Evolutionary conservation across 2,113 vertebrate species (phyloP), one percentile per base, ranked within the genome.

Genomic region (Xenopus borealis): DNA sequence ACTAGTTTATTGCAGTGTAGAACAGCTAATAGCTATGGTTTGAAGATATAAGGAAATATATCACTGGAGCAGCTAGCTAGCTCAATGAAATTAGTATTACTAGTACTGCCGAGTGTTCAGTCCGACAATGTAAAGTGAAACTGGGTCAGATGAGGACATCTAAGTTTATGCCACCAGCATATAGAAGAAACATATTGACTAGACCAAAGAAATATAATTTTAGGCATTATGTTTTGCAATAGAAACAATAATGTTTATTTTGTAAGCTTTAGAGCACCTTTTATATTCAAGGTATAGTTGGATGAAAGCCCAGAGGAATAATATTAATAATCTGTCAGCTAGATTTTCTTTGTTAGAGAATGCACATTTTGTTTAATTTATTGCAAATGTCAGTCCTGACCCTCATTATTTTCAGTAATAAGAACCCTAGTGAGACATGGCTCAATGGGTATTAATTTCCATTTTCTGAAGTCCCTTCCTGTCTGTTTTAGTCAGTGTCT

Each of bases 71-170:
- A 52, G 50, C 10, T 16, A 55, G 13, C 16, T n/a, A 16, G 17
- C 19, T 62, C 67, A 62, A 45, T 50, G 63, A 59, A 61, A 75
- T 61, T 33, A 50, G 44, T 55, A 67, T 75, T 62, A 69, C 10
- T 52, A 19, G 55, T 33, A 40, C 33, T 40, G 33, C 19, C 17
- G 57, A 62, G 7, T 9, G 66, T 20, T 62, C 17, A 0, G n/a
- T 16, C 3, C 47, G 27, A 9, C 66, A 52, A 62, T 20, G 57
- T 23, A 75, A 61, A 53, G 50, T 30, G 46, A 50, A 69, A 75
- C 45, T 62, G 58, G 72, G 69, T 75, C 45, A 69, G 57, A 12
- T 53, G n/a, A 69, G 65, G 66, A 69, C 66, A 75, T 64, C 27
- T 17, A 52, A 69, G 58, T 18, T 23, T 20, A 40, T 20, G n/a